phyloP scores from a whole-genome alignment of 2,888 invertebrate genomes.

The Herminia tarsipennalis region DNA sequence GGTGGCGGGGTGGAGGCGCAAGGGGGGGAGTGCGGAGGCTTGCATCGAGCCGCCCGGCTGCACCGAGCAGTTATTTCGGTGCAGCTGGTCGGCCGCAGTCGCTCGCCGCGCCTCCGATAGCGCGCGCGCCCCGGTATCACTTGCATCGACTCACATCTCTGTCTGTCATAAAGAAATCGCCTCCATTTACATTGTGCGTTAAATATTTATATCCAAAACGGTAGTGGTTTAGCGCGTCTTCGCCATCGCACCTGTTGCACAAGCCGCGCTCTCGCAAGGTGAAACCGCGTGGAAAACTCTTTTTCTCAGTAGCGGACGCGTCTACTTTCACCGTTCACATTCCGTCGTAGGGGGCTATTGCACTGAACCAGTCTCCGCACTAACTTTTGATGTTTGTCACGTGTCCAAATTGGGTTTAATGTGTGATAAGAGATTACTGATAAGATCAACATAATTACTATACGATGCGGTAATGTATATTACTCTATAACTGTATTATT shows the following conservation, averaged over 20 bases:
- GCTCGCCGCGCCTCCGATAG: conserved; percentile 71
- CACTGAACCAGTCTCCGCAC: conserved; percentile 63
- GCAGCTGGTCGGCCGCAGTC: conserved; percentile 76
- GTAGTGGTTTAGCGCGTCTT: conserved; percentile 38
- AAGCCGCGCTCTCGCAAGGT: conserved; percentile 70
- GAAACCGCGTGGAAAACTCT: conserved; percentile 82
- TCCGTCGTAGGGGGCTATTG: conserved; percentile 64
- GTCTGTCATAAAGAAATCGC: conserved; percentile 46
- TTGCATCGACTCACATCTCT: conserved; percentile 57
- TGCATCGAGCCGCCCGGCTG: conserved; percentile 82
- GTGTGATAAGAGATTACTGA: conserved; percentile 53
- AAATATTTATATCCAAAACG: conserved; percentile 24
- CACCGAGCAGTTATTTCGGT: conserved; percentile 84
- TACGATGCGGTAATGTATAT: conserved; percentile 48
- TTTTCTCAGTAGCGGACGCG: conserved; percentile 80
- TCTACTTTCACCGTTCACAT: conserved; percentile 82
- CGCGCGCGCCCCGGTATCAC: conserved; percentile 64
- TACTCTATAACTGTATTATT: no score
- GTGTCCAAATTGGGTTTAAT: conserved; percentile 56
- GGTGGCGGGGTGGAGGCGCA: conserved; percentile 24
- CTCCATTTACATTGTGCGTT: conserved; percentile 39
- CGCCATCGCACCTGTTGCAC: conserved; percentile 68
- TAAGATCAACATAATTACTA: conserved; percentile 42
- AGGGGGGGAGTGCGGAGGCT: conserved; percentile 50
- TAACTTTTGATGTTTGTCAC: conserved; percentile 57